Evolutionary conservation across 2,797 vertebrate species (phyloP), one percentile per base, ranked within the genome.

Genomic region (Myotis myotis): DNA sequence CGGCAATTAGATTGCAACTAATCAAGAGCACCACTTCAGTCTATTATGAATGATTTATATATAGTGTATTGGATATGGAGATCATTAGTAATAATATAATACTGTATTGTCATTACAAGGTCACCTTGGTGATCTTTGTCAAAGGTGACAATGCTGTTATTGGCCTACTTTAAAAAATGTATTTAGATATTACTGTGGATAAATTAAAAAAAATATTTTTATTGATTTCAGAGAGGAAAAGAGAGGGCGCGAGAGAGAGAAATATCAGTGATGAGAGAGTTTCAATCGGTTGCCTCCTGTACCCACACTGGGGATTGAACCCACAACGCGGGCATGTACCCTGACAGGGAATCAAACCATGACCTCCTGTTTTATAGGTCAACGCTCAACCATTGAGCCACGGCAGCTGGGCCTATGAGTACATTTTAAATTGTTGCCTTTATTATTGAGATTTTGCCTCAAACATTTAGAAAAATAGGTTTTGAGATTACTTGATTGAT

Each of bases 401-500:
- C 1, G 11, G 25, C 57, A 60, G 57, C 25, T 60, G 57, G 25
- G 57, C 11, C 47, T 79, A 1, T 80, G 85, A 84, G 95, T 72
- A 93, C 95, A 96, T 75, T 78, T 74, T 88, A 38, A 95, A 71
- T 66, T 74, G 85, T 41, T 96, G 80, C 82, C 44, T 53, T 93
- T 96, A 97, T 68, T 95, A 78, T 70, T 41, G 91, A 94, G 68
- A 96, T 86, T 82, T 49, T 94, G 76, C 28, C 60, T 94, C 95
- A 97, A 91, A 95, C 95, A 71, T 57, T 57, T 95, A 76, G 95
- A 89, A 96, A 85, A 88, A 41, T 92, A 81, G 33, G 83, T 97
- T 97, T 93, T 71, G 95, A 95, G 86, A 93, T 97, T 81, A 84
- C 92, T 94, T 98, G 91, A 84, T 93, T 98, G 94, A 87, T 97